These are phyloP conservation scores for Penaeus chinensis DNA, from an alignment of 1,140 invertebrate species.

Conservation along the genomic window DNA sequence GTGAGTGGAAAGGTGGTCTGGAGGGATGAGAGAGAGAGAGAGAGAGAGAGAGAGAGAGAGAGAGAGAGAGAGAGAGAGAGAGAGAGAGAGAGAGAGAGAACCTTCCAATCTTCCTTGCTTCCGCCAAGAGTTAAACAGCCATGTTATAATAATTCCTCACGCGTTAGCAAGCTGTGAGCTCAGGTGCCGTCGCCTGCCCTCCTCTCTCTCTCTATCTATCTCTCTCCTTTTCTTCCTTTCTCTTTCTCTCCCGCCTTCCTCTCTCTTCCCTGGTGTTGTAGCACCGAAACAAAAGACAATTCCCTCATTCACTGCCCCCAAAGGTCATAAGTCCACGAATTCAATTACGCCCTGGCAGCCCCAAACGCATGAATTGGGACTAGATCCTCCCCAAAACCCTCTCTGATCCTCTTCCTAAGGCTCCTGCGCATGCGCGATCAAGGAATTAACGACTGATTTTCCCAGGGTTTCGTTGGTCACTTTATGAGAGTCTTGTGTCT, in stretches of 20 bases:
- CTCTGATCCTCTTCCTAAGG: conserved; percentile 45
- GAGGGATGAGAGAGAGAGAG: no score
- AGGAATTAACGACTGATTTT: conserved; percentile 51
- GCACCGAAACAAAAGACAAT: conserved; percentile 36
- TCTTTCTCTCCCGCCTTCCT: not conserved
- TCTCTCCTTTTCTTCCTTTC: not conserved
- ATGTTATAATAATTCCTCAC: no score
- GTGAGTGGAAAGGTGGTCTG: no score
- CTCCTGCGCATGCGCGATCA: conserved; percentile 42
- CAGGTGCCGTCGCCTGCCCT: not conserved
- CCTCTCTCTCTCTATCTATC: not conserved
- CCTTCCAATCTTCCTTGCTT: no score
- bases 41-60: no score
- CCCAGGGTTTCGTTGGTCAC: not conserved
- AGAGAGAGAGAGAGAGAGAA: no score
- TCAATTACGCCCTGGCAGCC: conserved; percentile 52
- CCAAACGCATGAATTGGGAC: conserved; percentile 56
- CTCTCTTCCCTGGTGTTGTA: not conserved
- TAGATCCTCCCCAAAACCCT: conserved; percentile 46
- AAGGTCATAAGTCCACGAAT: conserved; percentile 56
- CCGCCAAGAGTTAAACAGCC: no score
- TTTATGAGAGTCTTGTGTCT: conserved; percentile 1
- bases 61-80: no score
- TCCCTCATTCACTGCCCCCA: conserved; percentile 44
- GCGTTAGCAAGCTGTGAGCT: no score